phyloP scores from a whole-genome alignment of 2,797 vertebrate species.

The Ispidina picta region DNA sequence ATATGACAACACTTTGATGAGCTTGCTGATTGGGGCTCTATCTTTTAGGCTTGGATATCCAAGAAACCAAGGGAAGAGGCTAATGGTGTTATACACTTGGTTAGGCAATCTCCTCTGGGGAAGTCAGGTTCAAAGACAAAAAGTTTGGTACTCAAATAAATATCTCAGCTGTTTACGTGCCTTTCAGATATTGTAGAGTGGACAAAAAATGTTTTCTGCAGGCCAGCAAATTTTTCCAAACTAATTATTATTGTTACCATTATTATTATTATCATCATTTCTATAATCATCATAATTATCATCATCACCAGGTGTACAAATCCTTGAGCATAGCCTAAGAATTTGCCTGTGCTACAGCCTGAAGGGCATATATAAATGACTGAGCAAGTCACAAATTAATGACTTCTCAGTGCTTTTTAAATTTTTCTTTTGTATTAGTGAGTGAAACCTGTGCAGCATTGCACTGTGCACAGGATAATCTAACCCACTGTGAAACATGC shows the following conservation, averaged over 20 bases:
- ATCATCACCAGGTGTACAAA: neutral
- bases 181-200: neutral
- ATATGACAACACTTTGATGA: neutral
- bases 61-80: neutral
- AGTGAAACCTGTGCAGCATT: neutral
- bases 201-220: neutral
- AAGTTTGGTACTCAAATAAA: neutral
- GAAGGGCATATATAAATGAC: neutral
- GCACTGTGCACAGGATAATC: neutral
- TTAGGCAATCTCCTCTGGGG: neutral
- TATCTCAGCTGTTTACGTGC: neutral
- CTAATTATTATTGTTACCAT: neutral
- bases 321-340: neutral
- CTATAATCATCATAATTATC: neutral
- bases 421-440: neutral
- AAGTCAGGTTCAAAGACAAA: neutral
- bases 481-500: neutral
- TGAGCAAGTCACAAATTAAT: neutral
- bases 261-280: neutral
- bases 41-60: neutral
- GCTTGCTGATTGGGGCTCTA: neutral
- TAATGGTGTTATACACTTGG: neutral
- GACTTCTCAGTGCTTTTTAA: neutral
- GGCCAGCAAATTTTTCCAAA: neutral
- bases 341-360: neutral